Evolutionary conservation across 2,888 invertebrate species (phyloP), one percentile per base, ranked within the genome.

Genomic region (Emesis russula): DNA sequence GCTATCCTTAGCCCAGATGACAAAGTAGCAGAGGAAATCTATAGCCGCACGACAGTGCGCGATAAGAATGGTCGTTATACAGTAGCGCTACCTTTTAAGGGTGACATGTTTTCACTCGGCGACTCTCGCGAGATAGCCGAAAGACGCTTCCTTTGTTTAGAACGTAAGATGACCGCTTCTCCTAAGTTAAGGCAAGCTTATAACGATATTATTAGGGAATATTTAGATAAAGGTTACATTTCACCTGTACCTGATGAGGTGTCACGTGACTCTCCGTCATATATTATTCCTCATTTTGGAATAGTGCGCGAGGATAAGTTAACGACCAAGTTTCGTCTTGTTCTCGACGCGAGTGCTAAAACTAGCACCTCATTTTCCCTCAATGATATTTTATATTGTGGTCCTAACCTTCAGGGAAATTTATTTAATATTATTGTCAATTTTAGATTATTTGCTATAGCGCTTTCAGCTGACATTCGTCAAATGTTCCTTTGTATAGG

Each of bases 1-100:
- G 53, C 53, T 58, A 13, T 74, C 31, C 68, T 25, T 33, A 44
- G 66, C 31, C 74, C 71, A 1, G 87, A 81, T 36, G 90, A 88
- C 13, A 7, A 33, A n/a, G 79, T 74, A 48, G 84, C 86, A 82
- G 88, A 90, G 48, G 15, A 82, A 31, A 71, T 66, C 76, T 82
- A 78, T 77, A 36, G 18, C 18, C 41, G 18, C n/a, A 88, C 79
- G 25, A 25, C 25, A 25, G 25, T 25, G 25, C 25, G 25, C 25
- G 25, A 25, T 25, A 25, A 25, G 25, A 36, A 6, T 41, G 87
- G 87, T 25, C 44, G 86, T 7, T 90, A 88, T 31, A 66, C 38
- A 11, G 84, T 86, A 13, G 63, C 75, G 13, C 58, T 90, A 11
- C 90, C 90, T 1, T 90, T 90, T 70, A 18, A 44, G 1, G 70